Conservation (phyloP, 2,797 vertebrate species). For the Pachyuromys duprasi region DNA sequence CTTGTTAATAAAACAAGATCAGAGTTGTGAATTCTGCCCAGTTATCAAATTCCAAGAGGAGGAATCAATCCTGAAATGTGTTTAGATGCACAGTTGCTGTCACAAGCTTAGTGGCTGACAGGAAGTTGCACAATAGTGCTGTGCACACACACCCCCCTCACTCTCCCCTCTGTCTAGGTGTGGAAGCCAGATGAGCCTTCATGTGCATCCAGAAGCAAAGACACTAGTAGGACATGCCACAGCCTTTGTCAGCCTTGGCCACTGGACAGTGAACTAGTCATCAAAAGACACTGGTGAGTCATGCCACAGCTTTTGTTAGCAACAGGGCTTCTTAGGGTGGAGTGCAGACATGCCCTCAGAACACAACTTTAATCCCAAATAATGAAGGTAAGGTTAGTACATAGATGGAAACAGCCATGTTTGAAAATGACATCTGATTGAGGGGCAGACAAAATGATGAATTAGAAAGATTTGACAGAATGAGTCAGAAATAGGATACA, state of each 20-base stretch:
- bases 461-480: too few relatives aligned
- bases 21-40: neutral
- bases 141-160: neutral
- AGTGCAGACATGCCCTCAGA: too few relatives aligned
- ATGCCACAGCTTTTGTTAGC: neutral
- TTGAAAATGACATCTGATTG: too few relatives aligned
- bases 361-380: too few relatives aligned
- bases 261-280: neutral
- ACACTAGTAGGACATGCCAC: neutral
- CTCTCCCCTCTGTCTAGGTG: neutral
- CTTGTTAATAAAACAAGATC: neutral
- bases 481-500: too few relatives aligned
- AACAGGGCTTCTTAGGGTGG: too few relatives aligned
- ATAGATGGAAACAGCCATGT: too few relatives aligned
- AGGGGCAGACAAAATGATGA: too few relatives aligned
- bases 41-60: neutral
- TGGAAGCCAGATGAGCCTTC: neutral
- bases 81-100: rapidly evolving
- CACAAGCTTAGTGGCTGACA: neutral
- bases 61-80: neutral
- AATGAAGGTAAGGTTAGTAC: too few relatives aligned
- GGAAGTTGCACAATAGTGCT: rapidly evolving
- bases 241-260: neutral
- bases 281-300: neutral
- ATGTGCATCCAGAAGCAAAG: rapidly evolving